A percentile compares a stretch with the other conserved stretches of the same genome.
These are phyloP conservation scores for Miniopterus natalensis DNA, from an alignment of 2,113 vertebrate species.

Conservation along the genomic window DNA sequence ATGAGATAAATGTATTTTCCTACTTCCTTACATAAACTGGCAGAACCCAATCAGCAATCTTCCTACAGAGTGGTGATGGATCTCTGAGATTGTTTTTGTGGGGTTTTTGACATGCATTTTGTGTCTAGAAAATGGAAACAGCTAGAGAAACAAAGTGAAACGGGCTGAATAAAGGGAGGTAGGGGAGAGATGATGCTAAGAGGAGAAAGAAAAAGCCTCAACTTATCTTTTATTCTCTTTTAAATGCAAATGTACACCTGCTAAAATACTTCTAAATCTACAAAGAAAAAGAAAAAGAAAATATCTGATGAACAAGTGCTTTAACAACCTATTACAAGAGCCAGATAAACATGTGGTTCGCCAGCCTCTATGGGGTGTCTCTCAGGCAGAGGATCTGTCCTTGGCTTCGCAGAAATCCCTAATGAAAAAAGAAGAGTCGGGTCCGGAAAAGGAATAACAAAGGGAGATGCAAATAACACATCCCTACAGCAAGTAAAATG, in stretches of 20 bases:
- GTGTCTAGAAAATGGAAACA: slow-evolving; percentile 70
- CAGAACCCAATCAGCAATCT: slow-evolving; percentile 29
- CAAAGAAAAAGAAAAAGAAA: slow-evolving; percentile 77
- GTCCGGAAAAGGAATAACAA: slow-evolving; percentile 66
- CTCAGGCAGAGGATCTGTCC: slow-evolving; percentile 56
- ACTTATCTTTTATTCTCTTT: slow-evolving; percentile 82
- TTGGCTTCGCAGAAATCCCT: slow-evolving; percentile 71
- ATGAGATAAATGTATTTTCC: slow-evolving; percentile 43
- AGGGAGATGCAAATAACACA: slow-evolving; percentile 60
- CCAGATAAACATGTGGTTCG: slow-evolving; percentile 43
- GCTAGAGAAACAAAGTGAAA: slow-evolving; percentile 73
- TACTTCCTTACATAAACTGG: slow-evolving; percentile 18
- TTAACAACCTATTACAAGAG: slow-evolving; percentile 77
- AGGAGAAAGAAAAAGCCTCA: slow-evolving; percentile 71
- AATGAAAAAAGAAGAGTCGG: slow-evolving; percentile 61
- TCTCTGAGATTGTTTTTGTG: slow-evolving; percentile 18
- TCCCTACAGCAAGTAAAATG: neutral
- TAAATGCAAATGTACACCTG: slow-evolving; percentile 85
- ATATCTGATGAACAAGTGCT: slow-evolving; percentile 82
- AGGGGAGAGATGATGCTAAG: slow-evolving; percentile 62
- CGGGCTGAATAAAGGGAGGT: slow-evolving; percentile 64
- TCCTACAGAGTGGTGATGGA: slow-evolving; percentile 55
- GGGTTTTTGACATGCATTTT: slow-evolving; percentile 67
- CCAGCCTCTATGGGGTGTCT: slow-evolving; percentile 60
- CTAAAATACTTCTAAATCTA: slow-evolving; percentile 84